Evolutionary conservation across 2,888 invertebrate species (phyloP).

Genomic region (Drosophila anomalata): DNA sequence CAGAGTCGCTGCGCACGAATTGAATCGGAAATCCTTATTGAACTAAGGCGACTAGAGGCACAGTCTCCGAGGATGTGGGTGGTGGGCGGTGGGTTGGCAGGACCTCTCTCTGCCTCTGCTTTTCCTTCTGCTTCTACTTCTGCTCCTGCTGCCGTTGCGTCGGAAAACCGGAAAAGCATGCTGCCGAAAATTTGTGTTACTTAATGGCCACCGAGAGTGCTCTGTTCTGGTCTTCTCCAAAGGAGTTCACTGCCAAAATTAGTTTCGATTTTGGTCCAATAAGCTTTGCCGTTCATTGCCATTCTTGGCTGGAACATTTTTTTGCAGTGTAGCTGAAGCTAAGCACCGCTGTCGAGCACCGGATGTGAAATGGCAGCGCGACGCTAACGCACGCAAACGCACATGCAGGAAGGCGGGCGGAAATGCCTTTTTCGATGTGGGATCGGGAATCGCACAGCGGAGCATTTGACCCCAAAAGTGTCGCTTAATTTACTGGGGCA

Average conservation of each 20-base stretch:
- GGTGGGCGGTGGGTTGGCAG: constrained; percentile 3
- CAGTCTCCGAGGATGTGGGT: constrained; percentile 36
- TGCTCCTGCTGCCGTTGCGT: constrained; percentile 36
- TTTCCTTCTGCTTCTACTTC: constrained; percentile 19
- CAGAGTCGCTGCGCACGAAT: constrained; percentile 67
- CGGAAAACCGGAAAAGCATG: constrained; percentile 74
- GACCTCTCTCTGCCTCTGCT: constrained; percentile 10
- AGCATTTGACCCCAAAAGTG: constrained; percentile 7
- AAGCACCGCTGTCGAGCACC: constrained; percentile 61
- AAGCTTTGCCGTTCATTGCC: not conserved
- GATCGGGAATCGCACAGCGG: constrained; percentile 2
- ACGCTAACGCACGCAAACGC: constrained; percentile 55
- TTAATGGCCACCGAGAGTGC: constrained; percentile 74
- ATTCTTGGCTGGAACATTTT: not conserved
- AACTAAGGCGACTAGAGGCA: constrained; percentile 67
- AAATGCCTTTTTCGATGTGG: constrained; percentile 55
- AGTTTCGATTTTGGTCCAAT: not conserved
- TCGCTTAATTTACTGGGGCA: constrained; percentile 42
- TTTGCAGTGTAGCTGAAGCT: constrained; percentile 32
- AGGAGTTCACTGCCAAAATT: constrained; percentile 25
- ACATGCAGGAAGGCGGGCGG: constrained; percentile 60
- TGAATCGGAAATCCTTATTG: constrained; percentile 83
- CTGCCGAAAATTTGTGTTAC: constrained; percentile 75
- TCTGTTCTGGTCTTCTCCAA: constrained; percentile 3
- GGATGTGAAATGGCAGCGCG: constrained; percentile 77